phyloP scores from a whole-genome alignment of 2,113 vertebrate genomes.

The Ptilorrhoa leucosticta region DNA sequence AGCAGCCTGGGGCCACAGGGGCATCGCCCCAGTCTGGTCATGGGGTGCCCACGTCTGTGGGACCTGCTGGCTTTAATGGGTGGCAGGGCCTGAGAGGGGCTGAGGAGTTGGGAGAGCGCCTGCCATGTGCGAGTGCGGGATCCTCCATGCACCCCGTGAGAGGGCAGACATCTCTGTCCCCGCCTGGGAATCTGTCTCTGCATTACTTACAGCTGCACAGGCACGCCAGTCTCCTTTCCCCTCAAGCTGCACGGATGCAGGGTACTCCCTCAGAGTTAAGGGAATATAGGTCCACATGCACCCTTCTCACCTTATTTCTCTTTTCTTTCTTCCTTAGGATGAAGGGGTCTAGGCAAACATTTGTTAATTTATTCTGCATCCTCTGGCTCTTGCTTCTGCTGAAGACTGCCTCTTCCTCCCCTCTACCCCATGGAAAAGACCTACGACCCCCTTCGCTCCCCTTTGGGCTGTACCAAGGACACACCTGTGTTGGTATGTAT shows the following conservation, averaged over 20 bases:
- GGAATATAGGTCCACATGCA: background rate
- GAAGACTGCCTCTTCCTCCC: background rate
- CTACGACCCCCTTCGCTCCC: background rate
- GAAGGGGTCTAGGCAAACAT: background rate
- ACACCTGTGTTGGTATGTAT: conserved; percentile 67
- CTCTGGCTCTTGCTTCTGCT: conserved; percentile 10
- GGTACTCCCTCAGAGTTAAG: background rate
- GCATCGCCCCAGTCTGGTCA: too few relatives aligned
- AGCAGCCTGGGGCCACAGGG: background rate
- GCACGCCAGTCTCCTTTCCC: accelerated
- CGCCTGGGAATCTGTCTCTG: accelerated
- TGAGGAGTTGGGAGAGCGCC: background rate
- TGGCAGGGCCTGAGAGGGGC: background rate
- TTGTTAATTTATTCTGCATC: background rate
- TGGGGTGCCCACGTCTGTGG: accelerated
- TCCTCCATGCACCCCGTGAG: accelerated
- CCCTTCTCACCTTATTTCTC: background rate
- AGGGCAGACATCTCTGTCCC: accelerated
- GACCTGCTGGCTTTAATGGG: background rate
- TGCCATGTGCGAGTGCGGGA: accelerated
- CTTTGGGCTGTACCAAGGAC: background rate
- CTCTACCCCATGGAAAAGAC: background rate
- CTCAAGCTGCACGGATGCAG: background rate
- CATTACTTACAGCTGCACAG: background rate
- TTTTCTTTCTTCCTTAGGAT: conserved; percentile 22